phyloP scores from a whole-genome alignment of 2,113 vertebrate genomes.

The Bagarius yarrelli region DNA sequence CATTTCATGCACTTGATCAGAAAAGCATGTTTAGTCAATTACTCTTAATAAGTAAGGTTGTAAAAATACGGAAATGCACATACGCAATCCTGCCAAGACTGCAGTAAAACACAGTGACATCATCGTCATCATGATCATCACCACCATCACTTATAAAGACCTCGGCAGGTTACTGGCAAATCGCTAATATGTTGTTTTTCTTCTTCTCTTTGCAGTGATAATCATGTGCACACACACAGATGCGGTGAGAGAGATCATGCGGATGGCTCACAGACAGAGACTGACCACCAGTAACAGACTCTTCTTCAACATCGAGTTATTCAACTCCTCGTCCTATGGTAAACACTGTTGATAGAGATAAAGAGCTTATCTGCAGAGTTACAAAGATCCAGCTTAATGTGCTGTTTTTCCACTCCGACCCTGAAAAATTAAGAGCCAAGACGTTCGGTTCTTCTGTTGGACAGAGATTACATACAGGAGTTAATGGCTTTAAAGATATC shows the following conservation, averaged over 20 bases:
- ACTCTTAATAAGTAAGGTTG: conserved; percentile 15
- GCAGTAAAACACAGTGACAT: conserved; percentile 11
- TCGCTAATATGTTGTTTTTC: conserved; percentile 8
- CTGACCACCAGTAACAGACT: conserved; percentile 88
- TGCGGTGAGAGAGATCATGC: conserved; percentile 87
- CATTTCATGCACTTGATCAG: conserved; percentile 30
- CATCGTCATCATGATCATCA: conserved; percentile 16
- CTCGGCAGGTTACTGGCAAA: neutral
- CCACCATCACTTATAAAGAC: conserved; percentile 1
- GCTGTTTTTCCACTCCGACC: neutral
- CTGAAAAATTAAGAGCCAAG: conserved; percentile 10
- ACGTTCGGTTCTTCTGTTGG: conserved; percentile 25
- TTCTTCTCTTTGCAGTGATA: conserved; percentile 75
- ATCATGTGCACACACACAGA: conserved; percentile 91
- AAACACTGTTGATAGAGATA: conserved; percentile 53
- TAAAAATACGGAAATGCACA: conserved; percentile 29
- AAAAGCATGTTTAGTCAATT: conserved; percentile 30
- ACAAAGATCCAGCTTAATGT: conserved; percentile 5
- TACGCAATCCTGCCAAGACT: neutral
- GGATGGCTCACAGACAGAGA: conserved; percentile 83
- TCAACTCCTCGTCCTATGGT: conserved; percentile 95
- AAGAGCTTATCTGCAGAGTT: conserved; percentile 37
- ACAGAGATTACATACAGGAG: conserved; percentile 45
- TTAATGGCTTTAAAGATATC: conserved; percentile 4
- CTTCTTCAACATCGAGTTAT: conserved; percentile 98